Percentiles rank a stretch among this genome's conserved stretches.
Conservation (phyloP, 2,113 vertebrate genomes). For the Gambusia affinis region DNA sequence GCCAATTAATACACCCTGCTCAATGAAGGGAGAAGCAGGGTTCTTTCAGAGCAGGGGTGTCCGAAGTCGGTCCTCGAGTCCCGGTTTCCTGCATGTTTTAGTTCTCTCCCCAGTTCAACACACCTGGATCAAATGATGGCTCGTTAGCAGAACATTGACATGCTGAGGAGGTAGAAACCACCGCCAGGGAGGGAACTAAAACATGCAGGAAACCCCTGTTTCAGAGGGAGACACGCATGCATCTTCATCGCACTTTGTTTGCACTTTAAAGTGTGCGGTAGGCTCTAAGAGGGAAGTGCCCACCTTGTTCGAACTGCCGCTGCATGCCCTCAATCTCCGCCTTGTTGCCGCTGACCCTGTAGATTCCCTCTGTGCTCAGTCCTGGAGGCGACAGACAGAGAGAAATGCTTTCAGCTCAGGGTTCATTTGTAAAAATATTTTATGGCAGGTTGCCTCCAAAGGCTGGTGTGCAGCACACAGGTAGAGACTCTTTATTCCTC, state of each 20-base stretch:
- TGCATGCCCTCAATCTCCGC: constrained; percentile 97
- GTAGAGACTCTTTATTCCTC: constrained; percentile 16
- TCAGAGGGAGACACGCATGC: constrained; percentile 6
- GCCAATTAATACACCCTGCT: constrained; percentile 52
- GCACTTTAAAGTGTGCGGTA: background rate
- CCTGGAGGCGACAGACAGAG: constrained; percentile 73
- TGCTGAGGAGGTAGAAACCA: too few relatives aligned
- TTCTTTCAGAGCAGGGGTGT: constrained; percentile 29
- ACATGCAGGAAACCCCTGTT: too few relatives aligned
- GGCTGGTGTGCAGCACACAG: constrained; percentile 10
- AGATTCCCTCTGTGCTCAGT: constrained; percentile 92
- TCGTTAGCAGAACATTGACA: too few relatives aligned
- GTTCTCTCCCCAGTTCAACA: too few relatives aligned
- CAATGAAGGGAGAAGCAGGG: constrained; percentile 43
- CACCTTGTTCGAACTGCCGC: constrained; percentile 95
- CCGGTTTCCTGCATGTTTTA: too few relatives aligned
- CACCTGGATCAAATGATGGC: too few relatives aligned
- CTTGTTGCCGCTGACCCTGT: constrained; percentile 96
- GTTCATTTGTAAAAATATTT: constrained; percentile 17
- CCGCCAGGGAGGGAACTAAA: too few relatives aligned
- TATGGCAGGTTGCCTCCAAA: constrained; percentile 14
- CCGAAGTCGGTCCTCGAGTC: too few relatives aligned
- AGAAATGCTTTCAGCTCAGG: constrained; percentile 23
- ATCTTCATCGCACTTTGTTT: constrained; percentile 12
- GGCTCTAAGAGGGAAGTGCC: constrained; percentile 20